These are phyloP conservation scores for Caenorhabditis macrosperma DNA, from an alignment of 2,888 invertebrate species.

Conservation along the genomic window DNA sequence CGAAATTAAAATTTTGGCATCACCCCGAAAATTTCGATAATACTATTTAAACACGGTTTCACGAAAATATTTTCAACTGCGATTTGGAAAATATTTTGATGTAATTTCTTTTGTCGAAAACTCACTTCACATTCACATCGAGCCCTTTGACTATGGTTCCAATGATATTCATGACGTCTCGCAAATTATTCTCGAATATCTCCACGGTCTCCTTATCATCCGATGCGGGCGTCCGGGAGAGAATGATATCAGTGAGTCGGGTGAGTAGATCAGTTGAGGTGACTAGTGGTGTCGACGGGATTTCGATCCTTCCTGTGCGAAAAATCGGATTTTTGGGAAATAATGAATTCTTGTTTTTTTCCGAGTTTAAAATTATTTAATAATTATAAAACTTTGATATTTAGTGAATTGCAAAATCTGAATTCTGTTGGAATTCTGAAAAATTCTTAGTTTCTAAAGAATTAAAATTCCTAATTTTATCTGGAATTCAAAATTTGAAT, in stretches of 20 bases:
- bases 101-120: too few relatives aligned
- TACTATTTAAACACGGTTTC: too few relatives aligned
- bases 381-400: too few relatives aligned
- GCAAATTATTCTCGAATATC: slow-evolving; percentile 83
- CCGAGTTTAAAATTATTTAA: too few relatives aligned
- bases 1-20: neutral
- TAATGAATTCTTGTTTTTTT: too few relatives aligned
- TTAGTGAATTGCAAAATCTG: too few relatives aligned
- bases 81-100: neutral
- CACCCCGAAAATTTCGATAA: neutral
- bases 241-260: slow-evolving; percentile 9
- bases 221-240: neutral
- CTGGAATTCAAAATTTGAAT: too few relatives aligned
- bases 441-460: too few relatives aligned
- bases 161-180: slow-evolving; percentile 83
- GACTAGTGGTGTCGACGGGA: neutral
- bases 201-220: slow-evolving; percentile 3
- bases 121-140: slow-evolving; percentile 83
- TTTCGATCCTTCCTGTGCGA: slow-evolving; percentile 44
- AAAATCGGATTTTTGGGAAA: too few relatives aligned
- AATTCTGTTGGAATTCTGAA: neutral
- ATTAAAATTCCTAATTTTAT: too few relatives aligned
- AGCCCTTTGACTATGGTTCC: slow-evolving; percentile 83
- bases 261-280: slow-evolving; percentile 7
- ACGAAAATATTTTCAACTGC: neutral